phyloP scores from a whole-genome alignment of 1,140 invertebrate genomes.

The Drosophila nasuta region DNA sequence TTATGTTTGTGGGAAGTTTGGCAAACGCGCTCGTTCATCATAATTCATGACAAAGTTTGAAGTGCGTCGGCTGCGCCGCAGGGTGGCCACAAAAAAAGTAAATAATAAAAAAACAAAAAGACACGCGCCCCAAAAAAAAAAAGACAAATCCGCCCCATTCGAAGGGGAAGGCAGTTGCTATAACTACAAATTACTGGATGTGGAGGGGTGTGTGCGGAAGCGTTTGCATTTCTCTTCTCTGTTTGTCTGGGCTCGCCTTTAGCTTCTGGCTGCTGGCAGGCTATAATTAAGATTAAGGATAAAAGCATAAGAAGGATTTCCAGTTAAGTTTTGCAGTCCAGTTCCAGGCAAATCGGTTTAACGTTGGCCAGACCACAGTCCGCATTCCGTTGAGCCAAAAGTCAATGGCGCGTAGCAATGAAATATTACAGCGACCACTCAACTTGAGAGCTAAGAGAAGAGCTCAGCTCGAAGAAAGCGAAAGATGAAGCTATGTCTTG shows the following conservation, averaged over 20 bases:
- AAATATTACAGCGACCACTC: constrained; percentile 68
- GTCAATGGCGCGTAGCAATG: constrained; percentile 81
- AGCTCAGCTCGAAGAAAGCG: too few species aligned
- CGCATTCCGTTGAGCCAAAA: constrained; percentile 55
- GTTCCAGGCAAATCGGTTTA: constrained; percentile 71
- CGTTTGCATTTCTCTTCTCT: constrained; percentile 51
- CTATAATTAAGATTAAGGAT: constrained; percentile 85
- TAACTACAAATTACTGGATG: constrained; percentile 74
- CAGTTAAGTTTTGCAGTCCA: constrained; percentile 46
- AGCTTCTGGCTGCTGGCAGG: constrained; percentile 50
- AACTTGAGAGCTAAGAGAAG: constrained; percentile 18
- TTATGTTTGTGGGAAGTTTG: constrained; percentile 20
- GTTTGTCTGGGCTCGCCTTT: constrained; percentile 44
- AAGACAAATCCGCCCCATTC: constrained; percentile 39
- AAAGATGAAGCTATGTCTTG: not conserved
- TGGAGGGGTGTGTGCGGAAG: constrained; percentile 28
- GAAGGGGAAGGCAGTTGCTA: constrained; percentile 35
- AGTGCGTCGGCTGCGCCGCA: constrained; percentile 71
- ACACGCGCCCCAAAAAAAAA: constrained; percentile 36
- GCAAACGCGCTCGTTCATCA: constrained; percentile 71
- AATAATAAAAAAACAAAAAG: not conserved
- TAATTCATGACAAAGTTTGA: constrained; percentile 83
- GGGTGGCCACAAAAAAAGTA: constrained; percentile 31
- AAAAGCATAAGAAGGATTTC: constrained; percentile 84
- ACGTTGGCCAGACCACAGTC: constrained; percentile 36